Evolutionary conservation across 2,888 invertebrate species (phyloP), one percentile per base, ranked within the genome.

Genomic region (Xanthorhoe designata): DNA sequence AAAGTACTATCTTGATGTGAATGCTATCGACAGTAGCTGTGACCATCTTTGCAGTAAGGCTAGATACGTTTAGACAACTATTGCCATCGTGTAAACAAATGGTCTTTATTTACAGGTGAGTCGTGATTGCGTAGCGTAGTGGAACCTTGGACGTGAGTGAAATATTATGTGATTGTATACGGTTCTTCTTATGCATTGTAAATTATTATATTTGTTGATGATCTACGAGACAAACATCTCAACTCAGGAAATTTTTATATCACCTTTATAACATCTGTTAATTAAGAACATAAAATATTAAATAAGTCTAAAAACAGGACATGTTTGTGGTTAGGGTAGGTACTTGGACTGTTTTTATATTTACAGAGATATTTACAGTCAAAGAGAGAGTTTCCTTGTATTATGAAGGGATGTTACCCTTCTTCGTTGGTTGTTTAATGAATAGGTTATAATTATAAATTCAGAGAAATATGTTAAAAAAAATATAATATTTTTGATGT

Each of bases 91-190:
- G 17, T 57, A 61, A 70, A 58, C 66, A 69, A 61, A 62, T 65
- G 64, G 74, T 70, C 59, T 65, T 72, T 77, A 65, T 75, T 79
- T 77, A 66, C 79, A 79, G 76, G 78, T 82, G 67, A 77, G 77
- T 75, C 61, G 61, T 61, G 66, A 68, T 73, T 71, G 66, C 71
- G 73, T 78, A 75, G 76, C 76, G 70, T 74, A 76, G 77, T 79
- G 61, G 66, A 78, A 76, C 79, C 76, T 79, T 81, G 76, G 73
- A 79, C 77, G 81, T 80, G 81, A 81, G 74, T 76, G 64, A 70
- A 59, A 51, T 58, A 78, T 79, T 80, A 74, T 70, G 64, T 69
- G 61, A 38, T 64, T 58, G 45, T 61, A 8, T 53, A 66, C 54
- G 17, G 54, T 61, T 53, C 49, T 53, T 47, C 60, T 61, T 64